Conservation (phyloP, 1,140 invertebrate genomes). For the Drosophila yakuba region DNA sequence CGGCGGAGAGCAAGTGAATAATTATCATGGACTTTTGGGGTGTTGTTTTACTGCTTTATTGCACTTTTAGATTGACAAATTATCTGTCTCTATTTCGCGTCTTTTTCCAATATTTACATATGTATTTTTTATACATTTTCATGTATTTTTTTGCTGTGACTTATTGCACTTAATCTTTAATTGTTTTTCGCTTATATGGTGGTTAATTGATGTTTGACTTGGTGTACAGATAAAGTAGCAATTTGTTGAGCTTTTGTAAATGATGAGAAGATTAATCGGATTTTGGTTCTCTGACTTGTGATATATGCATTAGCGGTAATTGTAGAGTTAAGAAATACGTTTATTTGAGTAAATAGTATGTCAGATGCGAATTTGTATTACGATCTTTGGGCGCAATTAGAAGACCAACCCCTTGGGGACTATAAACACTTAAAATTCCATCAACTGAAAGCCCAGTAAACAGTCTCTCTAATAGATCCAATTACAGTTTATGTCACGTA, state of each 20-base stretch:
- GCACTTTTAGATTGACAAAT: conserved; percentile 65
- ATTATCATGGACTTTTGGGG: conserved; percentile 65
- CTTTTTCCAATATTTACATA: conserved; percentile 43
- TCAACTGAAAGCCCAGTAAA: conserved; percentile 36
- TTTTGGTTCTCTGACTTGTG: not conserved
- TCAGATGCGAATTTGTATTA: not conserved
- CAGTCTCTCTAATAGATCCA: conserved; percentile 71
- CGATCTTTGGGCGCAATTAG: conserved; percentile 15
- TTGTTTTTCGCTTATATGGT: conserved; percentile 56
- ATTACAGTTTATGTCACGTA: conserved; percentile 80
- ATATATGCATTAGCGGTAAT: not conserved
- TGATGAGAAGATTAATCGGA: conserved; percentile 27
- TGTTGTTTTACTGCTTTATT: conserved; percentile 29
- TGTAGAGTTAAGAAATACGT: not conserved
- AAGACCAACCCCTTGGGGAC: conserved; percentile 23
- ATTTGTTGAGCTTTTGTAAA: conserved; percentile 43
- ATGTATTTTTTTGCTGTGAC: conserved; percentile 26
- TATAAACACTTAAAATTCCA: conserved; percentile 55
- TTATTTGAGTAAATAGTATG: not conserved
- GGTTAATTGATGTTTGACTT: conserved; percentile 47
- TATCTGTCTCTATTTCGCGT: conserved; percentile 66
- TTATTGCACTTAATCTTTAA: conserved; percentile 51
- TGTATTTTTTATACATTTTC: conserved; percentile 9
- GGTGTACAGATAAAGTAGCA: conserved; percentile 9
- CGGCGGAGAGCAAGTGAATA: conserved; percentile 69